Evolutionary conservation across 2,888 invertebrate species (phyloP), one percentile per base, ranked within the genome.

Genomic region (Philereme vetulata): DNA sequence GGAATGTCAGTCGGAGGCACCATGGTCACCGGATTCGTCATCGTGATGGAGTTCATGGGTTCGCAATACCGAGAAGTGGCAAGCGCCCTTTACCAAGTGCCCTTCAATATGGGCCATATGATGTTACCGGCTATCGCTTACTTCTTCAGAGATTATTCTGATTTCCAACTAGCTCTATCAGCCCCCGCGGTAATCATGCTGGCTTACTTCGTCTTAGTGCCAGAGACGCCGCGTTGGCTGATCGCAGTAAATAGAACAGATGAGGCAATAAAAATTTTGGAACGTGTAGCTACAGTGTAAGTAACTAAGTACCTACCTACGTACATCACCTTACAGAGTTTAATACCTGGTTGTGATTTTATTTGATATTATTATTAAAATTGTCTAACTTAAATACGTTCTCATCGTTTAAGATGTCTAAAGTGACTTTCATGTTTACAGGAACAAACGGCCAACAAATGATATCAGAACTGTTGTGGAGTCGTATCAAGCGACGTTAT

Each of bases 201-300:
- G 10, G 84, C 93, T 0, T 96, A 95, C 72, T 94, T 95, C 74
- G 94, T 94, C 90, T 76, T 96, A 36, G 80, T 96, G 10, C 96
- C 96, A 0, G 97, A 97, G 84, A 96, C 96, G 2, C 96, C 97
- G 0, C 93, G 97, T 65, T 97, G 96, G 96, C 89, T 97, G 33
- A 90, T 96, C 62, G 95, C 95, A 9, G 93, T 94, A 4, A 96
- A 95, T 3, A 93, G 93, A 64, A 92, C 94, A 46, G 94, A 95
- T n/a, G 88, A 94, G 56, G 95, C 96, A 0, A 89, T 95, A 3
- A 76, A 79, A 55, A 86, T 96, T 8, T 82, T 97, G 62, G 93
- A 94, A 76, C 93, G 93, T 63, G 95, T 95, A 2, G 96, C 96
- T 4, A 93, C 90, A 76, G 72, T 81, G 79, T 93, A 72, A 86